Conservation (phyloP, 2,797 vertebrate species). For the Cetoscarus ocellatus region DNA sequence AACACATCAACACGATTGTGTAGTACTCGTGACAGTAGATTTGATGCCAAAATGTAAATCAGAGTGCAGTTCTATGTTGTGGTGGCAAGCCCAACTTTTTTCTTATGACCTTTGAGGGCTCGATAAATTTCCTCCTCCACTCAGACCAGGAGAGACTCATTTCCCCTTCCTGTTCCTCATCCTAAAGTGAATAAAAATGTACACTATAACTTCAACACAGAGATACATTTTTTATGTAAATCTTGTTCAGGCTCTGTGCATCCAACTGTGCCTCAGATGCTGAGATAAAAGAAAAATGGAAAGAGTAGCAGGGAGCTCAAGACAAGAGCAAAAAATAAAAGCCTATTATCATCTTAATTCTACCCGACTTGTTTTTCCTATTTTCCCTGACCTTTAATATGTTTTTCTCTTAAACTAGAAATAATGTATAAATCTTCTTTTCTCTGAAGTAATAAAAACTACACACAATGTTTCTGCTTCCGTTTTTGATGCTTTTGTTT, state of each 20-base stretch:
- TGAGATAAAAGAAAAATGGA: neutral
- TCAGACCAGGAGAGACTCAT: too few relatives aligned
- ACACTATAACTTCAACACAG: neutral
- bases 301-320: neutral
- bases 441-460: constrained; percentile 31
- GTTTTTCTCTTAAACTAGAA: constrained; percentile 26
- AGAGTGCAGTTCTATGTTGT: too few relatives aligned
- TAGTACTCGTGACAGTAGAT: too few relatives aligned
- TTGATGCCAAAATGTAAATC: too few relatives aligned
- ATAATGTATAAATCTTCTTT: constrained; percentile 58
- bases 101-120: too few relatives aligned
- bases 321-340: constrained; percentile 25
- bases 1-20: too few relatives aligned
- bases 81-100: too few relatives aligned
- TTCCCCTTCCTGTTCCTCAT: too few relatives aligned
- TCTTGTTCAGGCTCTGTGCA: neutral
- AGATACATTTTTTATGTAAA: neutral
- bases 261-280: constrained; percentile 2
- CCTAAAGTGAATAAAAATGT: too few relatives aligned
- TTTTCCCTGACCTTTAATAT: constrained; percentile 56
- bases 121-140: too few relatives aligned
- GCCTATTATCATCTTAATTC: constrained; percentile 45
- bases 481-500: constrained; percentile 31
- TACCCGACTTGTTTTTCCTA: constrained; percentile 55
- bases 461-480: constrained; percentile 12